Evolutionary conservation across 2,888 invertebrate genomes (phyloP), one percentile per base, ranked within the genome.

Genomic region (Gandaritis pyraliata): DNA sequence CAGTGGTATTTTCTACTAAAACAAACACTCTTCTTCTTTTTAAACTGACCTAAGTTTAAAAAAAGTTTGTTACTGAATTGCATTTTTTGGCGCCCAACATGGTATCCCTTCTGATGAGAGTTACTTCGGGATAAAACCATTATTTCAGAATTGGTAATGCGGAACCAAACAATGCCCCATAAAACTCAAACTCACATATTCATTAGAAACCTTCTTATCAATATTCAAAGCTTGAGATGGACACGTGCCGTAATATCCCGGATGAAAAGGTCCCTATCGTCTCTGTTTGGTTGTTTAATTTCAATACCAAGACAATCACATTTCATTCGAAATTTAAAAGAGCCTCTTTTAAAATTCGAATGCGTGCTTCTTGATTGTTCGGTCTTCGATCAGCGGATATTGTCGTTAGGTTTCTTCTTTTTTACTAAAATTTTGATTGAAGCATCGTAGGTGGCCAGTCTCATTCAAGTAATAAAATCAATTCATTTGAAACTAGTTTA

Each of bases 171-270:
- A 58, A 54, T 51, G 36, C 33, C 41, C 47, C 50, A 47, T 47
- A 51, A 58, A 58, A 49, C 33, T 30, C 13, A 11, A 52, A 55
- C 53, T 51, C 49, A 59, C 41, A 57, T 60, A 64, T 64, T 53
- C 57, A 57, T 56, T 48, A 56, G 38, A 49, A 51, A 58, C 39
- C 13, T 55, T 41, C 61, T 61, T 82, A 83, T 84, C 76, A 83
- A 85, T 85, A 85, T 85, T 85, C 81, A 85, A 82, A 74, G 72
- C 60, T 69, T 45, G 65, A 70, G 74, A 75, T 64, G 69, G 80
- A 68, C 85, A 82, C 84, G 83, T 83, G 82, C 74, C 78, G 56
- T 52, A 13, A 33, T 33, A 54, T 55, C 47, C 58, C 54, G 76
- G 77, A 77, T 72, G 64, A 69, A 66, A 47, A 46, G 64, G 38